Evolutionary conservation across 2,113 vertebrate genomes (phyloP), one percentile per base, ranked within the genome.

Genomic region (Elephantulus edwardii): DNA sequence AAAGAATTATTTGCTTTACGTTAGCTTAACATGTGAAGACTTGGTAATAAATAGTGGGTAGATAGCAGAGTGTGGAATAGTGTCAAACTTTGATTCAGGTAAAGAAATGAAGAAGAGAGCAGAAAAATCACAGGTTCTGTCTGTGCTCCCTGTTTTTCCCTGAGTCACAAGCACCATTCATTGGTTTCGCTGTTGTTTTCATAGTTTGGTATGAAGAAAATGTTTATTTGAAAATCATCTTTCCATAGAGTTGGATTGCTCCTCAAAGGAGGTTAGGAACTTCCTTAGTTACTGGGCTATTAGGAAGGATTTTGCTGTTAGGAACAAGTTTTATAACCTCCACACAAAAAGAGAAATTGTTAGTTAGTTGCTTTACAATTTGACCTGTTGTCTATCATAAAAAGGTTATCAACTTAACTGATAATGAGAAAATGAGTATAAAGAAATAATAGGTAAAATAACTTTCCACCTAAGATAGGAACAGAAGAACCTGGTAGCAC

Each of bases 131-230:
- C 40, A 58, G 71, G 60, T 77, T 14, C 30, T 26, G 1, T 86
- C 62, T 50, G 48, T 2, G 26, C 19, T 16, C 83, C 42, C 30
- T 11, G 74, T 76, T 79, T 50, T 3, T 42, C 28, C 52, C 44
- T 71, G 91, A 88, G 62, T 75, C 83, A 93, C 8, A 50, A n/a
- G n/a, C n/a, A n/a, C 56, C 26, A 16, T 20, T 13, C 33, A 12
- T 93, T 89, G 60, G 64, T 83, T 92, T 93, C 85, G 77, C 30
- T 89, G 50, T 86, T 85, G 19, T 87, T 92, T 90, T 88, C 90
- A 38, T 68, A 74, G 82, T 24, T 84, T 14, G 71, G n/a, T 6
- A 46, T 20, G 40, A 58, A 89, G 70, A 85, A 86, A 88, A 78
- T 30, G 48, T 46, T 85, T 91, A 42, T 92, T 85, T 50, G 85